Percentiles rank a stretch among this genome's conserved stretches.
Conservation (phyloP, 2,113 vertebrate species). For the Leucoraja erinaceus region DNA sequence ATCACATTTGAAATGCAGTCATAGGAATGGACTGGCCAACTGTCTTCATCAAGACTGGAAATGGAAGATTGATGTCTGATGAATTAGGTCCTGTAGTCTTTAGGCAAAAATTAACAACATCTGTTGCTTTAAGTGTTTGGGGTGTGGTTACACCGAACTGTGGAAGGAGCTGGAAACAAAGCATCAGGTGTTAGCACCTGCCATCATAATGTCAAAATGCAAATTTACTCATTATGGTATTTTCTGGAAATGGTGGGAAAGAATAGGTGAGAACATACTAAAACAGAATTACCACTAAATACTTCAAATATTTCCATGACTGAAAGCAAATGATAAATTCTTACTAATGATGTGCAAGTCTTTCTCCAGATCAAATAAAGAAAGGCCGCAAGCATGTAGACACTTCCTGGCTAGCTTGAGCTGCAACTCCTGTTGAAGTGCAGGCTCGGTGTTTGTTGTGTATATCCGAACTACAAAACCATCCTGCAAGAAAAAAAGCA, state of each 20-base stretch:
- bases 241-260: background rate
- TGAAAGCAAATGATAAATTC: conserved; percentile 41
- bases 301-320: background rate
- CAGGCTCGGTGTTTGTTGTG: conserved; percentile 87
- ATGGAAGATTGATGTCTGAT: too few relatives aligned
- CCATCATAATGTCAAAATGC: background rate
- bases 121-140: background rate
- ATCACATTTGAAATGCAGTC: too few relatives aligned
- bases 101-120: background rate
- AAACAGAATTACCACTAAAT: background rate
- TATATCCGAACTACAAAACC: conserved; percentile 98
- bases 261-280: background rate
- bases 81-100: background rate
- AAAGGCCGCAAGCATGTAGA: conserved; percentile 95
- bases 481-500: conserved; percentile 61
- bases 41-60: too few relatives aligned
- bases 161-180: background rate
- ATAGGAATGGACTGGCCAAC: too few relatives aligned
- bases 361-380: conserved; percentile 93
- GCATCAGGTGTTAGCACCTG: background rate
- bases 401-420: conserved; percentile 97
- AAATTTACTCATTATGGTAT: background rate
- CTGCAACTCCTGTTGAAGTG: conserved; percentile 91
- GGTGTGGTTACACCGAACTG: background rate
- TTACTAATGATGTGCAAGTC: conserved; percentile 98